Evolutionary conservation across 2,888 invertebrate species (phyloP).

Genomic region (Helleia helle): DNA sequence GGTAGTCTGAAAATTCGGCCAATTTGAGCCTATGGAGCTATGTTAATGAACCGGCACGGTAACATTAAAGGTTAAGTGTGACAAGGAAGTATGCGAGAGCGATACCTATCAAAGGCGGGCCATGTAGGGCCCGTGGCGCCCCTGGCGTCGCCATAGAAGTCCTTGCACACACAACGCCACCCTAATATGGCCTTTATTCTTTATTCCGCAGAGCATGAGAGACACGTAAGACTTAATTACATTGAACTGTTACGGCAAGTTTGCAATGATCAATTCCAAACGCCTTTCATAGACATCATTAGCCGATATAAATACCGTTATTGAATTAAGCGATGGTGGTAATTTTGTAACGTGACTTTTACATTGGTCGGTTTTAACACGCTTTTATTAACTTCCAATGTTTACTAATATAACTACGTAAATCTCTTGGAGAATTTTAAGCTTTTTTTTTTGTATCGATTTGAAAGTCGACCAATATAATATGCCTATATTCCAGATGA

Average conservation of each 20-base stretch:
- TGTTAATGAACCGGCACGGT: neutral
- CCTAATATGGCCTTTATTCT: constrained; percentile 8
- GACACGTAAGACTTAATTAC: constrained; percentile 3
- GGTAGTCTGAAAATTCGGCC: neutral
- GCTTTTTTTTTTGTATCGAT: too few relatives aligned
- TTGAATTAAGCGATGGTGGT: neutral
- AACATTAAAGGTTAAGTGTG: neutral
- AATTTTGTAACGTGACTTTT: neutral
- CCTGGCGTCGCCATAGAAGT: constrained; percentile 8
- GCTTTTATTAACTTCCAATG: too few relatives aligned
- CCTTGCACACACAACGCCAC: constrained; percentile 1
- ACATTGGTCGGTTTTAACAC: neutral
- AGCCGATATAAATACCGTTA: neutral
- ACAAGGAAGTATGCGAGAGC: constrained; percentile 6
- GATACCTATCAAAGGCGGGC: neutral
- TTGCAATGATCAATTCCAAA: neutral
- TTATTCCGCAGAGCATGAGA: neutral
- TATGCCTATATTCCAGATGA: too few relatives aligned
- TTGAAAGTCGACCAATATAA: too few relatives aligned
- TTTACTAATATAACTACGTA: too few relatives aligned
- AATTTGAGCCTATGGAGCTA: neutral
- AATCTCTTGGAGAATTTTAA: too few relatives aligned
- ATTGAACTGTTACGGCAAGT: constrained; percentile 7
- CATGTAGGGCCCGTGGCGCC: constrained; percentile 4
- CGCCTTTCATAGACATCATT: constrained; percentile 2